Evolutionary conservation across 2,888 invertebrate species (phyloP).

Genomic region (Ypsolopha scabrella): DNA sequence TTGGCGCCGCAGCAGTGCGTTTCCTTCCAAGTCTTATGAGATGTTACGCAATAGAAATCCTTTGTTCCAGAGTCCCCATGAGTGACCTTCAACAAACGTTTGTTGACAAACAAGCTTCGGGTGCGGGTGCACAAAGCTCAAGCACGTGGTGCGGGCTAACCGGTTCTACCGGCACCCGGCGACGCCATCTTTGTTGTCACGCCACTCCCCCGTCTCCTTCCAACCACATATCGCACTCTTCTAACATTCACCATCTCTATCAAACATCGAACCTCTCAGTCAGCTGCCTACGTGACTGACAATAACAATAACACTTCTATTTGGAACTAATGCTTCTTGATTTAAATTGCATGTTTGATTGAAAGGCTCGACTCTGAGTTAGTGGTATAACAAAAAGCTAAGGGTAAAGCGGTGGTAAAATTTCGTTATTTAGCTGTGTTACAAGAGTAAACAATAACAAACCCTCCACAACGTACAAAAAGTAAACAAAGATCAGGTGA

Average conservation of each 20-base stretch:
- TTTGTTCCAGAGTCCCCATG: conserved; percentile 49
- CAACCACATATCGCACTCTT: conserved; percentile 22
- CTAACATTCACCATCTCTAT: conserved; percentile 21
- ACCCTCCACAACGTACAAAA: background rate
- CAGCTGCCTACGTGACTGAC: conserved; percentile 59
- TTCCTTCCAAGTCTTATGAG: no score
- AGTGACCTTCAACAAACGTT: conserved; percentile 62
- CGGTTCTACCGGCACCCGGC: conserved; percentile 62
- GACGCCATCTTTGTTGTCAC: conserved; percentile 67
- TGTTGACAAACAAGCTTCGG: conserved; percentile 66
- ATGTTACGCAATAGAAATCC: conserved; percentile 10
- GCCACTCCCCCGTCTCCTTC: conserved; percentile 44
- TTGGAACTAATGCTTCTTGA: background rate
- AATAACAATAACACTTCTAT: conserved; percentile 39
- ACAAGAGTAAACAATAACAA: no score
- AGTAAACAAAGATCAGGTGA: conserved; percentile 12
- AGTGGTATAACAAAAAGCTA: background rate
- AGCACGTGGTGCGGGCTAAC: conserved; percentile 57
- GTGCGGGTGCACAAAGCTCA: conserved; percentile 25
- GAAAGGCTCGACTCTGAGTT: background rate
- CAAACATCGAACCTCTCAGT: conserved; percentile 10
- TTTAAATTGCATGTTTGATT: background rate
- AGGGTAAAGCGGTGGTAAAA: background rate
- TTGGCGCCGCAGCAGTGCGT: no score
- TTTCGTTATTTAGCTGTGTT: background rate